These are phyloP conservation scores for Entomobrya multifasciata DNA, from an alignment of 2,888 invertebrate genomes.

Conservation along the genomic window DNA sequence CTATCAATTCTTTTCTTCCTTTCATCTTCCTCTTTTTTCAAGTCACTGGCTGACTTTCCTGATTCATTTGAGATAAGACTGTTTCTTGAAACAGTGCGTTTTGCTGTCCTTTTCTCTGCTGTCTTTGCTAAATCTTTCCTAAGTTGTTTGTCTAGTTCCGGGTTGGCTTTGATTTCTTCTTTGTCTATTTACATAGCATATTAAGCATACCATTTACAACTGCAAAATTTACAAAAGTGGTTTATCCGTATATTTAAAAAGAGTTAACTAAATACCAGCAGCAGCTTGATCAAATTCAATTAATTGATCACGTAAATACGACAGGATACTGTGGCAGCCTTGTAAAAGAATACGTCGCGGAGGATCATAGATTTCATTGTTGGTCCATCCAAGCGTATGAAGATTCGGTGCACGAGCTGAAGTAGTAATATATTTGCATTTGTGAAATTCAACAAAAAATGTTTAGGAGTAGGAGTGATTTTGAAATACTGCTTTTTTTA, in stretches of 20 bases:
- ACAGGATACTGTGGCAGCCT: slow-evolving; percentile 63
- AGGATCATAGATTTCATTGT: slow-evolving; percentile 68
- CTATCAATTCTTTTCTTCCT: slow-evolving; percentile 56
- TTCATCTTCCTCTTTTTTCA: slow-evolving; percentile 44
- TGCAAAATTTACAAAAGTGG: not conserved
- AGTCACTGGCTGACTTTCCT: not conserved
- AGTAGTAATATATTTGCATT: not conserved
- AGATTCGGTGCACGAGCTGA: slow-evolving; percentile 59
- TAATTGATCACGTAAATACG: slow-evolving; percentile 51
- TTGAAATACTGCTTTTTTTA: slow-evolving; percentile 54
- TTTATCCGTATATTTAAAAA: not conserved
- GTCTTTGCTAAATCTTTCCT: slow-evolving; percentile 54
- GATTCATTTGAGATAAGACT: slow-evolving; percentile 21
- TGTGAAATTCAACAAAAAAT: not conserved
- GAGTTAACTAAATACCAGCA: no score
- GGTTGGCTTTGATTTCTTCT: not conserved
- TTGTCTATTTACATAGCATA: slow-evolving; percentile 30
- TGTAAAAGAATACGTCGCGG: slow-evolving; percentile 58
- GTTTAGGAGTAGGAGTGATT: not conserved
- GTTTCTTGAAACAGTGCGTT: not conserved
- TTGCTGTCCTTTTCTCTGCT: slow-evolving; percentile 24
- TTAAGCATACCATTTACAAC: not conserved
- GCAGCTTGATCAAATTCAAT: not conserved
- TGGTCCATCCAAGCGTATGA: slow-evolving; percentile 71
- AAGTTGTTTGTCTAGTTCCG: slow-evolving; percentile 43